phyloP scores from a whole-genome alignment of 35 echinoderm and acorn worm species.

The Anneissia japonica region DNA sequence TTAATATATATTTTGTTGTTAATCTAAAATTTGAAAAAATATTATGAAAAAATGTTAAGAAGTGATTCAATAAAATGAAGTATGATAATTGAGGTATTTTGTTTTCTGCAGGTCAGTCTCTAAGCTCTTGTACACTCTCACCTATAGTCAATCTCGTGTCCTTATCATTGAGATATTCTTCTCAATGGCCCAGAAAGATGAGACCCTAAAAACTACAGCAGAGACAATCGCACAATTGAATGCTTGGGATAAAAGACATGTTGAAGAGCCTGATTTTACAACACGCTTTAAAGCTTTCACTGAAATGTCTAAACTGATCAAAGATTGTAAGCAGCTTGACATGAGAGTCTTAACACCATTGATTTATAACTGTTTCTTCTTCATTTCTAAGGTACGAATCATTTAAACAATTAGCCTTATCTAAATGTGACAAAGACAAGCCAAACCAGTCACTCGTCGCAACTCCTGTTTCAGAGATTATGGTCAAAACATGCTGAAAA shows the following conservation, averaged over 20 bases:
- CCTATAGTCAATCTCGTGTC: constrained; percentile 34
- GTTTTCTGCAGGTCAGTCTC: constrained; percentile 42
- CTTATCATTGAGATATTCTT: constrained; percentile 56
- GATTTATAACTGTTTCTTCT: constrained; percentile 84
- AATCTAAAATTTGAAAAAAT: no score
- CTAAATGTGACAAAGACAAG: neutral
- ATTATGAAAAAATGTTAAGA: no score
- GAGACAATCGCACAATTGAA: constrained; percentile 50
- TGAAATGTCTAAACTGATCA: constrained; percentile 45
- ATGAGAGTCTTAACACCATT: constrained; percentile 50
- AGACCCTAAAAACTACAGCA: constrained; percentile 31
- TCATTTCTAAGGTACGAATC: constrained; percentile 90
- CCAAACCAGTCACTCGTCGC: neutral
- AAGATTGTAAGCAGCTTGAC: constrained; percentile 34
- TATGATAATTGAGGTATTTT: no score
- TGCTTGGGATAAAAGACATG: constrained; percentile 67
- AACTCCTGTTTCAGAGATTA: no score
- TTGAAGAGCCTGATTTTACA: constrained; percentile 75
- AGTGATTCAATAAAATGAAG: no score
- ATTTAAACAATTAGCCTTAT: no score
- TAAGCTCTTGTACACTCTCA: constrained; percentile 54
- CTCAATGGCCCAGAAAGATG: constrained; percentile 56
- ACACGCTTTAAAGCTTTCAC: constrained; percentile 56
- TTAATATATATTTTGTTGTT: no score
- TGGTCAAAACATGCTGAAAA: no score